Evolutionary conservation across 1,140 invertebrate species (phyloP).

Genomic region (Euura lappo): DNA sequence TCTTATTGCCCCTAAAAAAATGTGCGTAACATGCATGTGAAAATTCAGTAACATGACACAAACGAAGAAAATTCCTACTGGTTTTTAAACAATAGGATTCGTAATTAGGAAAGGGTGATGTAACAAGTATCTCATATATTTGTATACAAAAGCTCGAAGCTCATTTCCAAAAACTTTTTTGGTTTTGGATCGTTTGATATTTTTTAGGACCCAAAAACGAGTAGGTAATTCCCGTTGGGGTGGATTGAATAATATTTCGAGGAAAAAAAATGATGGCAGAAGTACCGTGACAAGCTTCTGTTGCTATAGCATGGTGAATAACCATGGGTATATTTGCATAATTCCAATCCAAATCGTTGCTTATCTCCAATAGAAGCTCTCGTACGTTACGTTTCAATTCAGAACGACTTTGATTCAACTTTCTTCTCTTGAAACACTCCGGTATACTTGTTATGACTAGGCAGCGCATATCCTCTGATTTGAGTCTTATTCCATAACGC

Average conservation of each 20-base stretch:
- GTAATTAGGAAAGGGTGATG: too few species aligned
- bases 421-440: constrained; percentile 46
- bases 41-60: too few species aligned
- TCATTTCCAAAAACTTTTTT: too few species aligned
- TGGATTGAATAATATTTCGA: too few species aligned
- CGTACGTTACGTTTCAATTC: constrained; percentile 36
- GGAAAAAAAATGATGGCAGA: neutral
- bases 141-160: too few species aligned
- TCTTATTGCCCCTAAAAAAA: constrained; percentile 52
- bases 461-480: constrained; percentile 27
- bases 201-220: too few species aligned
- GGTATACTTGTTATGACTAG: constrained; percentile 44
- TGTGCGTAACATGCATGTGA: neutral
- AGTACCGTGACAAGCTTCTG: constrained; percentile 56
- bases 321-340: constrained; percentile 36
- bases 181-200: too few species aligned
- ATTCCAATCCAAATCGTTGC: constrained; percentile 28
- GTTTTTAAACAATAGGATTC: too few species aligned
- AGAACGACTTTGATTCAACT: constrained; percentile 28
- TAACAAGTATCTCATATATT: too few species aligned
- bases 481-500: constrained; percentile 46
- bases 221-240: too few species aligned
- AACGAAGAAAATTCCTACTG: too few species aligned
- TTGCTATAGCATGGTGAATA: constrained; percentile 53
- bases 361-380: constrained; percentile 46